Conservation (phyloP, 2,113 vertebrate species). For the Xiphophorus maculatus region DNA sequence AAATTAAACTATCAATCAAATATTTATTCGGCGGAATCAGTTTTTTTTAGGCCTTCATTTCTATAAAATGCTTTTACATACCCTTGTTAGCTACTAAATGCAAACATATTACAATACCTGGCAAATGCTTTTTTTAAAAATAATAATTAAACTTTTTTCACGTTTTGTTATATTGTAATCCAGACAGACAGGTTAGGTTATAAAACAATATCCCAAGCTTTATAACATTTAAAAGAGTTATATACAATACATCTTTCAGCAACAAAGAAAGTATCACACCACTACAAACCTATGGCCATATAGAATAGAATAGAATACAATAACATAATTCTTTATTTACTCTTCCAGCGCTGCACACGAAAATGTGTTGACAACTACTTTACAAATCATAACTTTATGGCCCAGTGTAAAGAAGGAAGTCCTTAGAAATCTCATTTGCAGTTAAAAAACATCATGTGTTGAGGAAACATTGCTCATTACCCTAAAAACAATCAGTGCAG, state of each 20-base stretch:
- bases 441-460: no score
- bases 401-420: no score
- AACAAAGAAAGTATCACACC: not conserved
- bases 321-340: no score
- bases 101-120: not conserved
- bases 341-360: no score
- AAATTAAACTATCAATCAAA: slow-evolving; percentile 84
- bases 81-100: slow-evolving; percentile 52
- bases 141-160: not conserved
- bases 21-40: slow-evolving; percentile 77
- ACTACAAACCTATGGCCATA: not conserved
- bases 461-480: no score
- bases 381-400: no score
- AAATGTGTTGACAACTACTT: no score
- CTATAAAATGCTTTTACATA: slow-evolving; percentile 60
- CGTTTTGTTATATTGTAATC: not conserved
- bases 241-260: not conserved
- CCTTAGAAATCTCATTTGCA: no score
- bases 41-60: slow-evolving; percentile 76
- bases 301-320: not conserved
- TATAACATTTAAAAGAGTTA: not conserved
- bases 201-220: no score
- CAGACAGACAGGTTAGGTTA: no score
- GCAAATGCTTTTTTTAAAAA: not conserved
- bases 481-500: no score